phyloP scores from a whole-genome alignment of 1,140 invertebrate species.

The Atta cephalotes region DNA sequence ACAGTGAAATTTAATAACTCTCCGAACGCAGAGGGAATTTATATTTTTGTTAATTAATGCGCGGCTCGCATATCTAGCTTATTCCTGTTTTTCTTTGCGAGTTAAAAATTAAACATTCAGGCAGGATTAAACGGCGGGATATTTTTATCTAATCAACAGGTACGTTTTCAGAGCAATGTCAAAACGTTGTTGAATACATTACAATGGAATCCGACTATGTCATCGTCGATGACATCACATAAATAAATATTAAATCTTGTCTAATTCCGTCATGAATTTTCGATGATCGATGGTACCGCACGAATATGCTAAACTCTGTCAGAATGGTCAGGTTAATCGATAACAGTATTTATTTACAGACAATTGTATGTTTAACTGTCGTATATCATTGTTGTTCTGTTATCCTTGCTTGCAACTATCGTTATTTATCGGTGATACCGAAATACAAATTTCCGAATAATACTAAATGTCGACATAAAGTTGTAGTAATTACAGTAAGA shows the following conservation, averaged over 20 bases:
- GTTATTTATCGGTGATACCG: slow-evolving; percentile 43
- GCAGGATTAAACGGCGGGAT: slow-evolving; percentile 19
- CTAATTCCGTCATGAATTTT: slow-evolving; percentile 47
- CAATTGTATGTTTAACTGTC: slow-evolving; percentile 56
- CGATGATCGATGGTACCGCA: slow-evolving; percentile 40
- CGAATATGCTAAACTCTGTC: slow-evolving; percentile 24
- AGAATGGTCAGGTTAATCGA: slow-evolving; percentile 51
- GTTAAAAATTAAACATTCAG: slow-evolving; percentile 53
- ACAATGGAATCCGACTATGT: not conserved
- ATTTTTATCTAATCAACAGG: slow-evolving; percentile 62
- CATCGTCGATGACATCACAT: not conserved
- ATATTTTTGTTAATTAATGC: slow-evolving; percentile 65
- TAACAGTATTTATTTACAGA: slow-evolving; percentile 59
- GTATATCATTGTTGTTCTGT: slow-evolving; percentile 53
- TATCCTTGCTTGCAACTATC: slow-evolving; percentile 24
- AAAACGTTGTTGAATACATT: slow-evolving; percentile 14
- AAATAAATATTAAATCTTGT: slow-evolving; percentile 58
- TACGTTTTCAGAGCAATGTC: slow-evolving; percentile 35
- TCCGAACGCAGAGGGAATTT: slow-evolving; percentile 58
- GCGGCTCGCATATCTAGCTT: slow-evolving; percentile 53
- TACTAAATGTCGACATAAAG: slow-evolving; percentile 18
- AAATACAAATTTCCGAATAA: slow-evolving; percentile 18
- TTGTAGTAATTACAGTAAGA: not conserved
- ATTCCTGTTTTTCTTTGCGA: slow-evolving; percentile 48
- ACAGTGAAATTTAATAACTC: slow-evolving; percentile 64